Percentiles rank a stretch among this genome's conserved stretches.
These are phyloP conservation scores for Oryzias melastigma DNA, from an alignment of 2,113 vertebrate genomes.

Conservation along the genomic window DNA sequence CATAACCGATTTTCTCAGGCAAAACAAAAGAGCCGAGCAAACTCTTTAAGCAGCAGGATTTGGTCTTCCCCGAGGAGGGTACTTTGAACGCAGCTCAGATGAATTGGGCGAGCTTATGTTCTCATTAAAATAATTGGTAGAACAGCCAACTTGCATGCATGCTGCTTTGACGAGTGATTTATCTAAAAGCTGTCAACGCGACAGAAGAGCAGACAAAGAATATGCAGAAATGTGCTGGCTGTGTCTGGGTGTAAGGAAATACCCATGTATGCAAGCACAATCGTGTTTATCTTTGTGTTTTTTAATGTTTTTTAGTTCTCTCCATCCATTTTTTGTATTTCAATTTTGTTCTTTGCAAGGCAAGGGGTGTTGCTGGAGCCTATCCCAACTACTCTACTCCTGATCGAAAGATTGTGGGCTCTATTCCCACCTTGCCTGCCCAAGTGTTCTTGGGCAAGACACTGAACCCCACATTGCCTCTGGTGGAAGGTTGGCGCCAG, in stretches of 20 bases:
- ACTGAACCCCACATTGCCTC: too few relatives aligned
- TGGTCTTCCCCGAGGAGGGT: constrained; percentile 55
- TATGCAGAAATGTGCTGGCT: constrained; percentile 12
- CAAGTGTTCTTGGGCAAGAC: too few relatives aligned
- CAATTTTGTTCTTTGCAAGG: too few relatives aligned
- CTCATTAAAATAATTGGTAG: constrained; percentile 69
- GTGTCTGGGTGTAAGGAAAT: background rate
- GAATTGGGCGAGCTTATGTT: constrained; percentile 64
- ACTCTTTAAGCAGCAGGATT: constrained; percentile 57
- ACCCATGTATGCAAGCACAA: background rate
- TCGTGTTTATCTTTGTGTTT: background rate
- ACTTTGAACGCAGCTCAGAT: constrained; percentile 52
- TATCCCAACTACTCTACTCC: too few relatives aligned
- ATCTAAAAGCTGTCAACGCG: constrained; percentile 51
- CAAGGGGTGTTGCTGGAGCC: background rate
- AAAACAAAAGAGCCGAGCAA: constrained; percentile 54
- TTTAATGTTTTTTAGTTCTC: background rate
- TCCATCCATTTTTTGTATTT: background rate
- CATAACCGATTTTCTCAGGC: constrained; percentile 34
- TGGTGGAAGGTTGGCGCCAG: too few relatives aligned
- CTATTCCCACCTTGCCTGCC: too few relatives aligned
- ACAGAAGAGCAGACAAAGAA: constrained; percentile 31
- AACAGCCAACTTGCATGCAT: constrained; percentile 49
- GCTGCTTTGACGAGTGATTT: constrained; percentile 49
- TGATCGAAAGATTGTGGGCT: too few relatives aligned